Conservation (phyloP, 2,888 invertebrate genomes). For the Siphlonurus alternatus region DNA sequence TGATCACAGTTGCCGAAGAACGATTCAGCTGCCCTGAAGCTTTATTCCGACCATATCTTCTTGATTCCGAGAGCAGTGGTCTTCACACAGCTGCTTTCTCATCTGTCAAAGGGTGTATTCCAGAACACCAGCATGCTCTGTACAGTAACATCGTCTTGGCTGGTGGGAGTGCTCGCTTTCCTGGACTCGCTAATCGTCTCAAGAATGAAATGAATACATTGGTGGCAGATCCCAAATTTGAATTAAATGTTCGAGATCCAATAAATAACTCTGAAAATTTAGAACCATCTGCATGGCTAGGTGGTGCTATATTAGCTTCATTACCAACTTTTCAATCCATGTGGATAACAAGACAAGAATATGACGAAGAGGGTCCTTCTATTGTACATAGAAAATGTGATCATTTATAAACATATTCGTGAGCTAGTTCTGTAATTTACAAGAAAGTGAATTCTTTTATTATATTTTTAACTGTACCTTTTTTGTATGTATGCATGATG, state of each 20-base stretch:
- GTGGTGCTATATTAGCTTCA: constrained; percentile 5
- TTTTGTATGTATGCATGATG: too few species aligned
- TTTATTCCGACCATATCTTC: constrained; percentile 27
- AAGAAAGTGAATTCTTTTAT: too few species aligned
- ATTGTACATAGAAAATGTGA: constrained; percentile 1
- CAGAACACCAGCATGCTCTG: constrained; percentile 12
- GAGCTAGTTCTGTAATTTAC: too few species aligned
- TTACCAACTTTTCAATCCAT: not conserved
- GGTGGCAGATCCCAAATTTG: not conserved
- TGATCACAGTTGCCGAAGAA: constrained; percentile 24
- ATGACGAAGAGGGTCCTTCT: not conserved
- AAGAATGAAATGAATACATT: constrained; percentile 12
- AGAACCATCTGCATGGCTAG: constrained; percentile 8
- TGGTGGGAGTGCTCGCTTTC: constrained; percentile 17
- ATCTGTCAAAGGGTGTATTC: not conserved
- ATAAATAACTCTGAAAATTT: not conserved
- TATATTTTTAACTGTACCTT: too few species aligned
- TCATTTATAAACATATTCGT: not conserved
- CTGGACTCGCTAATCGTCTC: constrained; percentile 15
- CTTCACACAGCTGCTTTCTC: constrained; percentile 13
- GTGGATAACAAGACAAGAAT: constrained; percentile 1
- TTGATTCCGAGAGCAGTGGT: constrained; percentile 18
- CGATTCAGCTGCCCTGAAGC: constrained; percentile 28
- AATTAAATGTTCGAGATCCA: not conserved
- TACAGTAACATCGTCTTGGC: constrained; percentile 14